Percentiles rank a stretch among this genome's conserved stretches.
Conservation (phyloP, 2,888 invertebrate species). For the Neuroscelio doddi region DNA sequence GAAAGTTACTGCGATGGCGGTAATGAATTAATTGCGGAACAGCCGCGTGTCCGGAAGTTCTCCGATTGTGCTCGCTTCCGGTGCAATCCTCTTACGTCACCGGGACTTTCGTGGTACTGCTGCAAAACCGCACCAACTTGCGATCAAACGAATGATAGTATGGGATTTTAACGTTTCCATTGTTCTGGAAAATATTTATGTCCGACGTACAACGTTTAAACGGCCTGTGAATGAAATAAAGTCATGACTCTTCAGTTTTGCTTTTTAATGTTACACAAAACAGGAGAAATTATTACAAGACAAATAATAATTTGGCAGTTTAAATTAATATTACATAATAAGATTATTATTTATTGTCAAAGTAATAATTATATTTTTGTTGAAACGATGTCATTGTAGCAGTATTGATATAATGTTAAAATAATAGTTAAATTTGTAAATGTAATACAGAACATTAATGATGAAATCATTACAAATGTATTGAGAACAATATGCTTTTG, state of each 20-base stretch:
- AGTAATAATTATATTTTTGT: too few species aligned
- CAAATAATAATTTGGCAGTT: too few species aligned
- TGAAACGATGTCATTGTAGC: too few species aligned
- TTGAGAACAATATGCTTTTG: too few species aligned
- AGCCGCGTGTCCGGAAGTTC: slow-evolving; percentile 67
- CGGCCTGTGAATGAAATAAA: slow-evolving; percentile 7
- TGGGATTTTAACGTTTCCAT: slow-evolving; percentile 50
- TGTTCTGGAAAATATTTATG: slow-evolving; percentile 67
- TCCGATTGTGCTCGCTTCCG: slow-evolving; percentile 60
- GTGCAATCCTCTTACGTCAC: slow-evolving; percentile 40
- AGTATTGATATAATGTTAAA: too few species aligned
- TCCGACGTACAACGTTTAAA: slow-evolving; percentile 19
- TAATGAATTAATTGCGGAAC: slow-evolving; percentile 70
- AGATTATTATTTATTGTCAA: too few species aligned
- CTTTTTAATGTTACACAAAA: too few species aligned
- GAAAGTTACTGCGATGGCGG: slow-evolving; percentile 48
- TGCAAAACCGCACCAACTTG: slow-evolving; percentile 54
- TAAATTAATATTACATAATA: too few species aligned
- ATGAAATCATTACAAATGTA: too few species aligned
- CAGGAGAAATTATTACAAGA: too few species aligned
- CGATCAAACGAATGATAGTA: slow-evolving; percentile 29
- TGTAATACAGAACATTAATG: too few species aligned
- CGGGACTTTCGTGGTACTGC: slow-evolving; percentile 49
- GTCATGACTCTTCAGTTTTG: background rate
- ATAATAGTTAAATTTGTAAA: too few species aligned